phyloP scores from a whole-genome alignment of 2,797 vertebrate species.

The Otolemur crassicaudatus region DNA sequence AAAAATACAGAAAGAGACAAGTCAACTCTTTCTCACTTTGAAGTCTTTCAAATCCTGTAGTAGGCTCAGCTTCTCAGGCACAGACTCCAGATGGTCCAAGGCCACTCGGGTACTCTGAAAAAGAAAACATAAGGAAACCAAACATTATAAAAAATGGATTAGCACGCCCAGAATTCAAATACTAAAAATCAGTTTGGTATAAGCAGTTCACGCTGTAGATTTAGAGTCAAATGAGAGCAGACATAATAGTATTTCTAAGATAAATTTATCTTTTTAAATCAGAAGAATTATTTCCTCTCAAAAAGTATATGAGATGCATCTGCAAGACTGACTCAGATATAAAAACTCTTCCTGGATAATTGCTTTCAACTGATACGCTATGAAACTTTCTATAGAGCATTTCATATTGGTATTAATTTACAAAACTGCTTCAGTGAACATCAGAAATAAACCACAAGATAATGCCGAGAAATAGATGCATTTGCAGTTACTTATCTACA shows the following conservation, averaged over 20 bases:
- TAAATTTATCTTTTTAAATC: conserved; percentile 52
- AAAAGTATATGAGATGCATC: conserved; percentile 61
- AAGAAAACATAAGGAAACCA: conserved; percentile 79
- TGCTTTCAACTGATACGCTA: conserved; percentile 61
- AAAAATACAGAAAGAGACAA: conserved; percentile 81
- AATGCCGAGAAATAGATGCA: conserved; percentile 63
- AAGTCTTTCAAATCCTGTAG: conserved; percentile 92
- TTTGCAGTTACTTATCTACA: conserved; percentile 34
- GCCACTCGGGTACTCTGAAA: conserved; percentile 93
- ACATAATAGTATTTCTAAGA: conserved; percentile 43
- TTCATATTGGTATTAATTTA: conserved; percentile 75
- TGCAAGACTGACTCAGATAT: conserved; percentile 55
- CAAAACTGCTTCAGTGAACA: conserved; percentile 70
- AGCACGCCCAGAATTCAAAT: conserved; percentile 65
- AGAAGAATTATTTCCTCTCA: conserved; percentile 62
- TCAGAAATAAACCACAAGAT: conserved; percentile 60
- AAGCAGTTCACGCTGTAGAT: conserved; percentile 12
- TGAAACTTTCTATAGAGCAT: conserved; percentile 68
- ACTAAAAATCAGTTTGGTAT: conserved; percentile 44
- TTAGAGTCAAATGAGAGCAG: conserved; percentile 51
- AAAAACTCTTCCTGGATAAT: conserved; percentile 69
- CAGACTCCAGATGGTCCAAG: conserved; percentile 94
- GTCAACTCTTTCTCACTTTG: conserved; percentile 88
- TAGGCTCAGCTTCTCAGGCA: conserved; percentile 94
- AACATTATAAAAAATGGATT: conserved; percentile 70